Conservation (phyloP, 2,113 vertebrate genomes). For the Solea senegalensis region DNA sequence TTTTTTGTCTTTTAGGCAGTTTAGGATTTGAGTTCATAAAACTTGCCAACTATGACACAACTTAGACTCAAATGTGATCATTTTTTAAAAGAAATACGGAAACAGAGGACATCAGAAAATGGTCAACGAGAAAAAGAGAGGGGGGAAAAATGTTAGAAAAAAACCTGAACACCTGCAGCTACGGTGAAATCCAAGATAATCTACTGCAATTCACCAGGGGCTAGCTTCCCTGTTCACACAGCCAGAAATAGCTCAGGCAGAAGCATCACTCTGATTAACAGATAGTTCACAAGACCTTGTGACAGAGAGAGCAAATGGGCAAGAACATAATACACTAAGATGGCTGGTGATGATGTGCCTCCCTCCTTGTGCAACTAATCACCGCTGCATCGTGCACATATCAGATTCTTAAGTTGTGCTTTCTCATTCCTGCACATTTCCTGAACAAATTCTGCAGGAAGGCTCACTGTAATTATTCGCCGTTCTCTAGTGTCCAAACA, state of each 20-base stretch:
- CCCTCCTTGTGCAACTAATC: constrained; percentile 12
- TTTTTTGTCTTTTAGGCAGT: neutral
- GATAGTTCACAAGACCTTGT: constrained; percentile 52
- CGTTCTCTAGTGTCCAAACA: neutral
- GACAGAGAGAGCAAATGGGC: constrained; percentile 31
- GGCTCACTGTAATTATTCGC: neutral
- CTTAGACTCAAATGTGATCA: neutral
- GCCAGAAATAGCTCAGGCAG: constrained; percentile 48
- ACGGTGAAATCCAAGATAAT: constrained; percentile 43
- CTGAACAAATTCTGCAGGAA: neutral
- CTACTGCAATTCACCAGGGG: constrained; percentile 42
- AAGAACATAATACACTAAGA: constrained; percentile 20
- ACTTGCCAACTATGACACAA: neutral
- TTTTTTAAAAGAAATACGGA: constrained; percentile 1
- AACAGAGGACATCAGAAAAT: neutral
- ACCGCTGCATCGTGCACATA: neutral
- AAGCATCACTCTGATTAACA: constrained; percentile 57
- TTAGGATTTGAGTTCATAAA: too few species aligned
- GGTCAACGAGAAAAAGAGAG: neutral
- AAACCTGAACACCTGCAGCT: neutral
- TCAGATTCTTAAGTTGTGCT: neutral
- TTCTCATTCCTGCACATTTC: neutral
- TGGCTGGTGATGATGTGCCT: constrained; percentile 9
- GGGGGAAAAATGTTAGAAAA: neutral
- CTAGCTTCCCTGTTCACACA: neutral